Conservation (phyloP, 2,113 vertebrate genomes). For the Bucco capensis region DNA sequence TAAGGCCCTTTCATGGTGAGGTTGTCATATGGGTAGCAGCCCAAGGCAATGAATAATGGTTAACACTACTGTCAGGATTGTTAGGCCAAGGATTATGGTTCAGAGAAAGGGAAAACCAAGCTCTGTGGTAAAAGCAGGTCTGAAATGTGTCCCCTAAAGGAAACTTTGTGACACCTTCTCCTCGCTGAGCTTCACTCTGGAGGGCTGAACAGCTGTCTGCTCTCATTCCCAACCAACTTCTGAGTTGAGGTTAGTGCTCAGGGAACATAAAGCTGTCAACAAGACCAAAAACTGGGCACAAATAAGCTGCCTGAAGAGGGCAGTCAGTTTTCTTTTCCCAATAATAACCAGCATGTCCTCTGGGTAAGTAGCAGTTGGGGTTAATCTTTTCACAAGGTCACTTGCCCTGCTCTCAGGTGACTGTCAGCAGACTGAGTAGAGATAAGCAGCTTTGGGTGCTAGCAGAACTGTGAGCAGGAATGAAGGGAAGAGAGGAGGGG, state of each 20-base stretch:
- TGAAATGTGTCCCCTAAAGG: background rate
- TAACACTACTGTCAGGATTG: background rate
- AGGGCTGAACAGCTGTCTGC: background rate
- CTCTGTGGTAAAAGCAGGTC: background rate
- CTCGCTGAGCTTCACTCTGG: background rate
- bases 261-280: background rate
- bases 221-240: background rate
- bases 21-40: background rate
- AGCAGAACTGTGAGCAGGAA: background rate
- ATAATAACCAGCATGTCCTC: background rate
- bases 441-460: background rate
- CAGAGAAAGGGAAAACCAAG: background rate
- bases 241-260: background rate
- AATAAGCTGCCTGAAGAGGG: background rate
- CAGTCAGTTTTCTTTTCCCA: background rate
- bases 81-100: fast-evolving
- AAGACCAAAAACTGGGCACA: background rate
- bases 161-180: background rate
- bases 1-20: fast-evolving
- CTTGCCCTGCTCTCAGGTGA: background rate
- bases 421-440: background rate
- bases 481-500: background rate
- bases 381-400: background rate
- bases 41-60: background rate
- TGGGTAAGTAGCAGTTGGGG: too few relatives aligned